Evolutionary conservation across 2,888 invertebrate species (phyloP), one percentile per base, ranked within the genome.

Genomic region (Phoenoteleia sp.): DNA sequence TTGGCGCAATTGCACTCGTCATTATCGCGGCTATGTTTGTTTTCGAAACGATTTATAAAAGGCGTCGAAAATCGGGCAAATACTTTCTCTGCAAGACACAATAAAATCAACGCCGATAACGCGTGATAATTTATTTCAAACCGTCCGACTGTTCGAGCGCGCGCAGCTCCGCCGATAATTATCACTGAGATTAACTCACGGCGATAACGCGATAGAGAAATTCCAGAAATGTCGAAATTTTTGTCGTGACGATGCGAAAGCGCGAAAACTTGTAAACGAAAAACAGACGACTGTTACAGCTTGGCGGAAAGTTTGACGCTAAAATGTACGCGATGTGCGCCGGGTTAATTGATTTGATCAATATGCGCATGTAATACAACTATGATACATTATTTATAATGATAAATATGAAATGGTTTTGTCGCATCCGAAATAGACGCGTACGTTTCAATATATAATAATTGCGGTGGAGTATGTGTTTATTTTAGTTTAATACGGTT

Each of bases 71-170:
- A 47, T 77, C 49, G 67, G 45, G 27, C 67, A 36, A 76, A 66
- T 17, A 54, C 52, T 56, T 58, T 58, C 42, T 9, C 2, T 25
- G 23, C 64, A 74, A 64, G 56, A 58, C 64, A 52, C 27, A 60
- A 49, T 39, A 33, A 69, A 77, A 69, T 77, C 67, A 77, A 17
- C 36, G 64, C 33, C 17, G 74, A 81, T 81, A 75, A 74, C 60
- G 27, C 67, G 36, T 21, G 66, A 66, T 74, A 60, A 81, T 74
- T 66, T 74, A 60, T 81, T 58, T 74, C 33, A 54, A 80, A 72
- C 23, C 25, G 60, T 56, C 33, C n/a, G 45, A 36, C 47, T 47
- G 19, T 39, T 19, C 64, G 29, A 11, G 64, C n/a, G n/a, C 47
- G 2, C 52, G 39, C 39, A 45, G 15, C 15, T 64, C 47, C 42